Evolutionary conservation across 92 coral and sea anemone species (phyloP), one percentile per base, ranked within the genome.

Genomic region (Nematostella vectensis): DNA sequence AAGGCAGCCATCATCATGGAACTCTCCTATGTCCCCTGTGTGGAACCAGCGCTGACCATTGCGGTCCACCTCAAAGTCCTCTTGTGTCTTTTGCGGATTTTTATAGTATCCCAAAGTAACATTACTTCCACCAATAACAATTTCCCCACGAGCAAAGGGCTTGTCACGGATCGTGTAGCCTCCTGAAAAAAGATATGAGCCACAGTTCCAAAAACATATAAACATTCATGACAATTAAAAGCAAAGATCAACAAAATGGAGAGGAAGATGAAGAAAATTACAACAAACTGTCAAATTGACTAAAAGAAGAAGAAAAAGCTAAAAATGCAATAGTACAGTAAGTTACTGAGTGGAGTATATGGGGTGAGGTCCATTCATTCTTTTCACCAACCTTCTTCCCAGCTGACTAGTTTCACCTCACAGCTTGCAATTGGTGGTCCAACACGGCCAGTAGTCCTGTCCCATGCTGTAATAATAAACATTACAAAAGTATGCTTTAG

Each of bases 301-400:
- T 6, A 1, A 11, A 45, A 9, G 22, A 3, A 9, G 50, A 10
- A 13, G n/a, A n/a, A n/a, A n/a, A n/a, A n/a, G n/a, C n/a, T n/a
- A n/a, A n/a, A n/a, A n/a, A n/a, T n/a, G n/a, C n/a, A n/a, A n/a
- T n/a, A n/a, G n/a, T n/a, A n/a, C n/a, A n/a, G n/a, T n/a, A n/a
- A n/a, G n/a, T n/a, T n/a, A n/a, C n/a, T n/a, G n/a, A n/a, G n/a
- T n/a, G n/a, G n/a, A n/a, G n/a, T n/a, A n/a, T n/a, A n/a, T n/a
- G n/a, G n/a, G n/a, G n/a, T n/a, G n/a, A n/a, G n/a, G n/a, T n/a
- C n/a, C n/a, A n/a, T n/a, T n/a, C n/a, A n/a, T n/a, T n/a, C n/a
- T n/a, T n/a, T n/a, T n/a, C n/a, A n/a, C n/a, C n/a, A n/a, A 91
- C 98, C 98, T 82, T 82, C 99, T 45, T 93, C 96, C 99, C 99